Conservation (phyloP, 2,113 vertebrate genomes). For the Proteles cristata region DNA sequence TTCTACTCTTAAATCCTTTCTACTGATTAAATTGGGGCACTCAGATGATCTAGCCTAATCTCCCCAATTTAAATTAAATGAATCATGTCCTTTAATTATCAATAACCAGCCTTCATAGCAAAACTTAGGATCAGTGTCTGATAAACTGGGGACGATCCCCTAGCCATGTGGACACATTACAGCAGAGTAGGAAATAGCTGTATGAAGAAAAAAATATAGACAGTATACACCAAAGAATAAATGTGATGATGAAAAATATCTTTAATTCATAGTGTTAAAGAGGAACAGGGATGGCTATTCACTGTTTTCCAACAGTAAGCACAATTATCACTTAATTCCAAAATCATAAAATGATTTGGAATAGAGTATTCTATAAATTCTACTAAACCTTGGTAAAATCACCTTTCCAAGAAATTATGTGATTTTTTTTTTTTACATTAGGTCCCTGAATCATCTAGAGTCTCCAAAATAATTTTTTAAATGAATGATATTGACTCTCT, state of each 20-base stretch:
- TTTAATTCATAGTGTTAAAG: not conserved
- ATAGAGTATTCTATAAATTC: not conserved
- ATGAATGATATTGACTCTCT: not conserved
- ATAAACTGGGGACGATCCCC: not conserved
- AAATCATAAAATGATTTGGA: not conserved
- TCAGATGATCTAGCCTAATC: not conserved
- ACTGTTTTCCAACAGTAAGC: not conserved
- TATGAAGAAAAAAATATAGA: not conserved
- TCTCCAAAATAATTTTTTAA: constrained; percentile 26
- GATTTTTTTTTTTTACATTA: not conserved
- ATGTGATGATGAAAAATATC: not conserved
- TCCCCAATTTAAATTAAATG: not conserved
- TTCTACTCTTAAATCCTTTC: not conserved
- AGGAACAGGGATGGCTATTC: not conserved
- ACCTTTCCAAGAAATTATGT: not conserved
- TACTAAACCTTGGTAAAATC: not conserved
- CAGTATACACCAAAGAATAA: not conserved
- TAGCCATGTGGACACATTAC: not conserved
- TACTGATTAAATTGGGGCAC: not conserved
- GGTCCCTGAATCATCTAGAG: not conserved
- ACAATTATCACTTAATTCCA: not conserved
- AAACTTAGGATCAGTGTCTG: not conserved
- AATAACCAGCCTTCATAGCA: not conserved
- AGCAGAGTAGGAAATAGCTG: not conserved
- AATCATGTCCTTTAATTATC: not conserved